These are phyloP conservation scores for Porphyrio hochstetteri DNA, from an alignment of 2,113 vertebrate species.

Conservation along the genomic window DNA sequence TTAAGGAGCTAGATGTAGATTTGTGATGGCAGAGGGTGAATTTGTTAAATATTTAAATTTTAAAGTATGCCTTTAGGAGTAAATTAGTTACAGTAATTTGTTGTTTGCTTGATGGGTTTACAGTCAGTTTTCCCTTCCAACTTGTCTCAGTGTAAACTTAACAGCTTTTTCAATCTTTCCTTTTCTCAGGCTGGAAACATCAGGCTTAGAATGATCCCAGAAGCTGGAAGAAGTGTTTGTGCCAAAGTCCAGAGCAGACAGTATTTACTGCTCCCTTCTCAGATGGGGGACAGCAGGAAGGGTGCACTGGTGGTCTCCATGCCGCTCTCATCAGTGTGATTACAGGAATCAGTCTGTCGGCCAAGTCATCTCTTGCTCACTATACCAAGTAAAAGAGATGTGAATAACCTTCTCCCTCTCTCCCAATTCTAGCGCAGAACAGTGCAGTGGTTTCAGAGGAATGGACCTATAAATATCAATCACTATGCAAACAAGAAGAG, in stretches of 20 bases:
- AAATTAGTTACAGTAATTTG: not conserved
- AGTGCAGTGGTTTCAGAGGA: not conserved
- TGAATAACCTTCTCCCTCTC: not conserved
- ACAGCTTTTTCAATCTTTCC: not conserved
- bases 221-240: not conserved
- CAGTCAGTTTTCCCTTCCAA: not conserved
- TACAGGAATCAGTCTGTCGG: not conserved
- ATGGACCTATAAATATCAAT: conserved; percentile 87
- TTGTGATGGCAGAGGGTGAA: not conserved
- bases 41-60: not conserved
- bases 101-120: not conserved
- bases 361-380: not conserved
- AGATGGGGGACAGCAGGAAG: not conserved
- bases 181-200: not conserved
- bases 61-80: not conserved
- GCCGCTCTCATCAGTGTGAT: accelerated
- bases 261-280: not conserved
- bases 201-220: not conserved
- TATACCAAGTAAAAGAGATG: not conserved
- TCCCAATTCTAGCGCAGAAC: not conserved
- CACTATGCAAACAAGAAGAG: conserved; percentile 98
- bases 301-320: not conserved
- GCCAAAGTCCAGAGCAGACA: too few species aligned
- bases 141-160: not conserved
- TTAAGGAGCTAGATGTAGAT: not conserved